phyloP scores from a whole-genome alignment of 1,140 invertebrate species.

The Drosophila insularis region DNA sequence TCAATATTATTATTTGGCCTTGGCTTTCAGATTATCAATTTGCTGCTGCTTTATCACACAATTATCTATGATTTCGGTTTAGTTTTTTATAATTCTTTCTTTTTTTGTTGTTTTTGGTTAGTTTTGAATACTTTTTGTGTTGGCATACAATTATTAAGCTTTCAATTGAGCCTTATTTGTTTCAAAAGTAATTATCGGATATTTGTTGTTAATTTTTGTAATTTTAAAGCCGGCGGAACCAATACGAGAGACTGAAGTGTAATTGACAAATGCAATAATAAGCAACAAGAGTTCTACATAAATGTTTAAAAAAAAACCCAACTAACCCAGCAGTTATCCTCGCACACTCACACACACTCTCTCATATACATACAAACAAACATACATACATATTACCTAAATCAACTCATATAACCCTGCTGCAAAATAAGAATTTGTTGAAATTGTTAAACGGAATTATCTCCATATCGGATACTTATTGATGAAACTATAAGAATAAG shows the following conservation, averaged over 20 bases:
- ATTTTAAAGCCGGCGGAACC: conserved; percentile 87
- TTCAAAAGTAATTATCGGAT: conserved; percentile 70
- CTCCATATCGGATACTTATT: not conserved
- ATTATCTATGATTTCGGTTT: conserved; percentile 15
- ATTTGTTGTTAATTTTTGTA: conserved; percentile 83
- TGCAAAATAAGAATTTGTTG: not conserved
- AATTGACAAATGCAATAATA: conserved; percentile 79
- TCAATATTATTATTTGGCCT: not conserved
- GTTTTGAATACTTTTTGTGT: conserved; percentile 25
- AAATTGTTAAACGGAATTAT: conserved; percentile 3
- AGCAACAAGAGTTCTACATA: conserved; percentile 48
- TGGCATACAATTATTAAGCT: conserved; percentile 35
- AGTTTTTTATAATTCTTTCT: conserved; percentile 19
- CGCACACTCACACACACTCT: conserved; percentile 17
- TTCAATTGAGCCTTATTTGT: conserved; percentile 55
- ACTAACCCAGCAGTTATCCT: conserved; percentile 47
- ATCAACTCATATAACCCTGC: not conserved
- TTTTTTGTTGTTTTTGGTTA: conserved; percentile 23
- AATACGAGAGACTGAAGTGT: conserved; percentile 88
- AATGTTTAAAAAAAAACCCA: conserved; percentile 43
- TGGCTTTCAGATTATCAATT: not conserved
- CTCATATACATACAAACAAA: not conserved
- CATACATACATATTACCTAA: not conserved
- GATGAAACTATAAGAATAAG: not conserved
- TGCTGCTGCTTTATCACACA: conserved; percentile 10